These are phyloP conservation scores for Aproaerema taeniolella DNA, from an alignment of 2,888 invertebrate genomes.

Conservation along the genomic window DNA sequence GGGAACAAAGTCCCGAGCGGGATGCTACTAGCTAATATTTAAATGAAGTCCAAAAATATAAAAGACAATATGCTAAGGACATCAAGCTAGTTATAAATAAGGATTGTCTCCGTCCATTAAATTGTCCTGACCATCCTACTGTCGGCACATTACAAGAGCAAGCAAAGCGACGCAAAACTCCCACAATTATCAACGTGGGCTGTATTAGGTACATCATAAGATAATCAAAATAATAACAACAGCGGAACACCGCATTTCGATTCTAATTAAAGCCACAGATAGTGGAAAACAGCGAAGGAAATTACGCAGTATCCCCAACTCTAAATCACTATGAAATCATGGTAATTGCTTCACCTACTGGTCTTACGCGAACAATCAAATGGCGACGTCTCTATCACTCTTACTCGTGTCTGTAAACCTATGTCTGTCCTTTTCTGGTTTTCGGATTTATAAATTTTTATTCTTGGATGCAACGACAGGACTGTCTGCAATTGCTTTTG, in stretches of 20 bases:
- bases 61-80: too few species aligned
- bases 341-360: conserved; percentile 66
- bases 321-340: conserved; percentile 41
- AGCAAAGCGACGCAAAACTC: conserved; percentile 5
- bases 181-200: conserved; percentile 31
- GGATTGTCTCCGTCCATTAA: too few species aligned
- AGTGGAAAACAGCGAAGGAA: conserved; percentile 54
- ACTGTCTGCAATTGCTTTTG: background rate
- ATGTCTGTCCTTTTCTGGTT: conserved; percentile 34
- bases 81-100: too few species aligned
- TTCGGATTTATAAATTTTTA: conserved; percentile 38
- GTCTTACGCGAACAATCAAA: conserved; percentile 52
- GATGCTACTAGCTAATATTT: too few species aligned
- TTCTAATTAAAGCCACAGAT: conserved; percentile 57
- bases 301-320: conserved; percentile 49
- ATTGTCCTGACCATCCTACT: too few species aligned
- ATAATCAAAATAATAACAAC: conserved; percentile 64
- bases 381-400: conserved; percentile 51
- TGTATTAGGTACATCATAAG: conserved; percentile 42
- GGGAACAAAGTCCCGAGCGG: too few species aligned
- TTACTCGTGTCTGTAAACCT: conserved; percentile 30
- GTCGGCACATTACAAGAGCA: conserved; percentile 10
- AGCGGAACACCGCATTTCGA: conserved; percentile 60
- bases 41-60: too few species aligned
- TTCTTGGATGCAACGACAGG: conserved; percentile 17